phyloP scores from a whole-genome alignment of 2,888 invertebrate species.

The Copidosoma aretas region DNA sequence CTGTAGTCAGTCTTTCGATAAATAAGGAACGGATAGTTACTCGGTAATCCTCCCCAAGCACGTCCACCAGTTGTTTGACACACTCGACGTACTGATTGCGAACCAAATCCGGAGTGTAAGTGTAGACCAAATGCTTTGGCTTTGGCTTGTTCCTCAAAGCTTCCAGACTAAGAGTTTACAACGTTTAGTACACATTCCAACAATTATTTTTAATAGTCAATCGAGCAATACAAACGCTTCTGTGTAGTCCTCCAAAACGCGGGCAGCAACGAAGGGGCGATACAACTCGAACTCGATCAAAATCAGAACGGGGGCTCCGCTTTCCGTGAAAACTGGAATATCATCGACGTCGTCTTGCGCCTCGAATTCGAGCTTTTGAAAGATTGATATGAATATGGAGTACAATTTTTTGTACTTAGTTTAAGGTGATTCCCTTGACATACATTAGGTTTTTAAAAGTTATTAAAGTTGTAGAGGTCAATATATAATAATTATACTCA shows the following conservation, averaged over 20 bases:
- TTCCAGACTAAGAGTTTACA: slow-evolving; percentile 8
- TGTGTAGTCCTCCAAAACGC: slow-evolving; percentile 26
- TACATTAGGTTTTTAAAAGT: too few species aligned
- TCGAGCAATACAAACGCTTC: slow-evolving; percentile 24
- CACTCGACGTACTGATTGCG: slow-evolving; percentile 49
- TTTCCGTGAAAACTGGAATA: slow-evolving; percentile 42
- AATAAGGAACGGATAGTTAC: too few species aligned
- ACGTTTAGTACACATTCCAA: too few species aligned
- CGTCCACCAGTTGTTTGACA: slow-evolving; percentile 46
- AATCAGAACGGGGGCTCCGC: slow-evolving; percentile 48
- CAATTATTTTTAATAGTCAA: not conserved
- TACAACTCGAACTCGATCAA: slow-evolving; percentile 51
- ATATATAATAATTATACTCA: too few species aligned
- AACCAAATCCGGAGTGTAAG: slow-evolving; percentile 47
- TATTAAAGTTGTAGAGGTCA: too few species aligned
- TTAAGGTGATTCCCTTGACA: too few species aligned
- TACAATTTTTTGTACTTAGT: too few species aligned
- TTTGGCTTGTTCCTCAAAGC: slow-evolving; percentile 24
- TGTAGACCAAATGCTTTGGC: slow-evolving; percentile 32
- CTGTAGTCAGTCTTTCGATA: too few species aligned
- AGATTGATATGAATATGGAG: not conserved
- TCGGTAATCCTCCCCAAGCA: slow-evolving; percentile 47
- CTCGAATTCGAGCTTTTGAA: slow-evolving; percentile 2
- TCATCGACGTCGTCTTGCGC: not conserved
- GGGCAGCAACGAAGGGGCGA: slow-evolving; percentile 41